Evolutionary conservation across 2,797 vertebrate genomes (phyloP).

Genomic region (Tokudaia muenninki): DNA sequence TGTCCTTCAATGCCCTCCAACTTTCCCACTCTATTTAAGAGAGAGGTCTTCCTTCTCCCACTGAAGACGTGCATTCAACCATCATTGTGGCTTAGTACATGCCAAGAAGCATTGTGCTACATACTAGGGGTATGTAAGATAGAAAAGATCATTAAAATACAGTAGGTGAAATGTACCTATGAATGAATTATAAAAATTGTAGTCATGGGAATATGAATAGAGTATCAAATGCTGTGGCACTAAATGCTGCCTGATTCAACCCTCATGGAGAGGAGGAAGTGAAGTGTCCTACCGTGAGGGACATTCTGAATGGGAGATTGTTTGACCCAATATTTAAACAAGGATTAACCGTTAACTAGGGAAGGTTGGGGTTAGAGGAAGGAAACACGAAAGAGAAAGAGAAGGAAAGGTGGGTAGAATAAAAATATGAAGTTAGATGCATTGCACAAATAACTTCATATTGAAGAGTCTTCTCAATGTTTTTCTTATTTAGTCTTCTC

Average conservation of each 20-base stretch:
- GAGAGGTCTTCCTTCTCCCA: neutral
- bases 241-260: neutral
- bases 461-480: neutral
- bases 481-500: neutral
- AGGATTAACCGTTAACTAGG: conserved; percentile 14
- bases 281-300: neutral
- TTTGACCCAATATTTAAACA: conserved; percentile 18
- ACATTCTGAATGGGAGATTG: neutral
- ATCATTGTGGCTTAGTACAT: neutral
- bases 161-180: neutral
- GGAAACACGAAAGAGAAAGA: neutral
- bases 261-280: neutral
- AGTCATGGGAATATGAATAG: neutral
- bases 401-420: too few species aligned
- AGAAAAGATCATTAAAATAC: conserved; percentile 34
- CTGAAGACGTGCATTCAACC: neutral
- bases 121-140: neutral
- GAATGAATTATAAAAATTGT: conserved; percentile 18
- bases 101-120: neutral
- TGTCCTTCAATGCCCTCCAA: neutral
- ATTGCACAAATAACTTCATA: conserved; percentile 2
- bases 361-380: neutral
- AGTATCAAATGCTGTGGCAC: neutral
- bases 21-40: neutral
- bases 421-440: neutral